Base-by-base conservation (phyloP, 2,113 vertebrate genomes). In the Copsychus sechellarum region DNA sequence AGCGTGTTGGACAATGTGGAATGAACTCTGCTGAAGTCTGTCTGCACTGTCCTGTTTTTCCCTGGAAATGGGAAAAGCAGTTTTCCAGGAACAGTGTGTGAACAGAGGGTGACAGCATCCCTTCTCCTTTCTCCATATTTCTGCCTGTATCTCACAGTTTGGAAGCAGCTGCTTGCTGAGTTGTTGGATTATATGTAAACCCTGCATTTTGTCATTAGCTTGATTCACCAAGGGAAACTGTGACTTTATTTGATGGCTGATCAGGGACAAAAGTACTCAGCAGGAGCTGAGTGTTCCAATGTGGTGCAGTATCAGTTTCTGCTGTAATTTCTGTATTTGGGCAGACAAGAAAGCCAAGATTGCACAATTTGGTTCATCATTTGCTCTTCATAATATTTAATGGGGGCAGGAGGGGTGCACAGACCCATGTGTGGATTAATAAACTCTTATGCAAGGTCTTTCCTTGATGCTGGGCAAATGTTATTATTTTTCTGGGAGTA, bases 41-140 rank as follows among this genome's bases (percentile, higher is more conserved):
- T 28, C 76, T 60, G 5, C 26, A 0, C 26, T 67, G 53, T 33
- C 33, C 33, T 69, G 33, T 1, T 60, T 34, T 45, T 8, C 22
- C 38, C 22, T 69, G 72, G 22, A 33, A 5, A 6, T 1, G 4
- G 73, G 26, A 47, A 18, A 25, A 81, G 33, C 3, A 16, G 36
- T 56, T 56, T 53, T 61, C 60, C 53, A 23, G 51, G 66, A 42
- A 43, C 14, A 12, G 53, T 14, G 36, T 13, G 22, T 56, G 64
- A 69, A 4, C 48, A 66, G 42, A 65, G 71, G 18, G 9, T 43
- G 54, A 24, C 33, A 54, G 0, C 0, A 36, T 40, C 16, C 1
- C 66, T 88, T 69, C 62, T 85, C 19, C 36, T 71, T 65, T 82
- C 40, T 62, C 40, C 43, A 3, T 11, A 5, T 56, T 82, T 56